Percentiles rank a stretch among this genome's conserved stretches.
These are phyloP conservation scores for Lonchura striata DNA, from an alignment of 2,113 vertebrate genomes.

Conservation along the genomic window DNA sequence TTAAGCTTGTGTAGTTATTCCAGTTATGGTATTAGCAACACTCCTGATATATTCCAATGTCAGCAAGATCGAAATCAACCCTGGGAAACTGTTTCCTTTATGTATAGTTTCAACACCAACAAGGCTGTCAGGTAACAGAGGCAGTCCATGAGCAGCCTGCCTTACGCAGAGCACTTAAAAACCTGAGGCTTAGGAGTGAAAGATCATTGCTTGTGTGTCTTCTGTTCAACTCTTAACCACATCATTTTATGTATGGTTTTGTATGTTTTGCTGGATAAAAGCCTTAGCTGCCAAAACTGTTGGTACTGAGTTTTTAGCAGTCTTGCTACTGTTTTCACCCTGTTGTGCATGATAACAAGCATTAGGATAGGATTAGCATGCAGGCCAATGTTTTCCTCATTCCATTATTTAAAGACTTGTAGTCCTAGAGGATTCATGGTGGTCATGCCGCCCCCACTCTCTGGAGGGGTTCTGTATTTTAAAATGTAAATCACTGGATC, in stretches of 20 bases:
- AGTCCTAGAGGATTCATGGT: background rate
- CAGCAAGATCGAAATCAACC: conserved; percentile 6
- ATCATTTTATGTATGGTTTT: background rate
- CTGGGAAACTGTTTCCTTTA: background rate
- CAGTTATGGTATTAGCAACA: background rate
- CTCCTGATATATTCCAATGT: background rate
- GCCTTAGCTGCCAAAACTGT: background rate
- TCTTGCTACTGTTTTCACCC: background rate
- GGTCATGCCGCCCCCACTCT: background rate
- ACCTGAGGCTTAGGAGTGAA: background rate
- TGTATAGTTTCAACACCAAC: background rate
- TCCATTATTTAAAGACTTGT: background rate
- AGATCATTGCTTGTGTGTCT: background rate
- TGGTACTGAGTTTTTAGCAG: background rate
- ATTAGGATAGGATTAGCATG: background rate
- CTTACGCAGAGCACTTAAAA: background rate
- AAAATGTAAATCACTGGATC: background rate
- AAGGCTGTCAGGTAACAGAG: background rate
- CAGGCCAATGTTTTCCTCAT: background rate
- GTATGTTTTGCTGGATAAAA: background rate
- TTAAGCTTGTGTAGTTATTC: background rate
- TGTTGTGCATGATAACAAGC: background rate
- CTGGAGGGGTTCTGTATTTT: background rate
- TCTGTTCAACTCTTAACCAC: background rate
- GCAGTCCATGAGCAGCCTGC: background rate